Conservation (phyloP, 2,113 vertebrate genomes). For the Dasyprocta punctata region DNA sequence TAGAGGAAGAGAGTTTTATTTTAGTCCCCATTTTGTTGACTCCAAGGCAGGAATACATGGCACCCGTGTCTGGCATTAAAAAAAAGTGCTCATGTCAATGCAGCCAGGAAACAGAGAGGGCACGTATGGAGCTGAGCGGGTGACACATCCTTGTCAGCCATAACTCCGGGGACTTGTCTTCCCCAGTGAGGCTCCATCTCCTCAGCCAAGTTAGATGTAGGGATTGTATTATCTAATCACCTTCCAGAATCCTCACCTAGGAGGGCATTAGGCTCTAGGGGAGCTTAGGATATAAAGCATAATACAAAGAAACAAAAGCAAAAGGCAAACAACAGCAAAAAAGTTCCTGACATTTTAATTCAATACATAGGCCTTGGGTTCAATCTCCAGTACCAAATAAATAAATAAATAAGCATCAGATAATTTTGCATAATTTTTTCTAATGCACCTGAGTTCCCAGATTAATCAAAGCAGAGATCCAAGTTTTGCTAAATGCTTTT, state of each 20-base stretch:
- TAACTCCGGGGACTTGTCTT: neutral
- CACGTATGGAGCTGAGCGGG: neutral
- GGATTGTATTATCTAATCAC: too few species aligned
- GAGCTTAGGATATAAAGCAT: neutral
- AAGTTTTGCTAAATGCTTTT: neutral
- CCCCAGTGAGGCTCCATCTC: neutral
- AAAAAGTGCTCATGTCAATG: too few species aligned
- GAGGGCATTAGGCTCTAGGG: neutral
- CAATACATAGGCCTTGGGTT: neutral
- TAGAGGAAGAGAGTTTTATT: neutral
- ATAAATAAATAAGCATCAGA: neutral
- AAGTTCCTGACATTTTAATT: neutral
- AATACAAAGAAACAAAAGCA: neutral
- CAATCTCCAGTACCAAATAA: neutral
- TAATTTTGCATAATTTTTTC: neutral
- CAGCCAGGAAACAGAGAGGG: neutral
- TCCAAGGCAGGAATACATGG: neutral
- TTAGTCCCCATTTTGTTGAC: neutral
- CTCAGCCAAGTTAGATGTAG: neutral
- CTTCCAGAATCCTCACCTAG: neutral
- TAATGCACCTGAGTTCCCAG: neutral
- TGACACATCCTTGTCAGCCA: neutral
- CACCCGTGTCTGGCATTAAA: neutral
- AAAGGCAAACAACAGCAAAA: neutral
- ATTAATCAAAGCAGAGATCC: conserved; percentile 22